Conservation (phyloP, 2,888 invertebrate genomes). For the Lochmaea capreae region DNA sequence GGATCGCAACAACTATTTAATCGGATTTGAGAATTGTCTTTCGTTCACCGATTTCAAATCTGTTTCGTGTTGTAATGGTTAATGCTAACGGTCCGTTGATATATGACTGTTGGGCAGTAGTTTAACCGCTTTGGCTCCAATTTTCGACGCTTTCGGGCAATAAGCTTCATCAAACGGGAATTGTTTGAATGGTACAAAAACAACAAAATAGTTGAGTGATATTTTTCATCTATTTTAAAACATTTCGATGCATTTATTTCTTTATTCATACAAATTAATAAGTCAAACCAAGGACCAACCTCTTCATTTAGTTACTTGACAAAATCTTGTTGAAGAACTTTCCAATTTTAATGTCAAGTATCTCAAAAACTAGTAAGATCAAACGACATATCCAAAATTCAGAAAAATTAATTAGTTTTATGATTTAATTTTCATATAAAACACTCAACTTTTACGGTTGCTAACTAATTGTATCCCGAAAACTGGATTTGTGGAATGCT, state of each 20-base stretch:
- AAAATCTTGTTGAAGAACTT: too few species aligned
- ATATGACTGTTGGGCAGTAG: constrained; percentile 50
- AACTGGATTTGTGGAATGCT: too few species aligned
- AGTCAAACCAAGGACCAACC: too few species aligned
- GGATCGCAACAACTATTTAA: constrained; percentile 59
- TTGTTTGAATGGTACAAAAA: neutral
- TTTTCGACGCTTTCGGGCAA: constrained; percentile 37
- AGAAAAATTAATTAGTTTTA: too few species aligned
- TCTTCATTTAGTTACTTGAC: too few species aligned
- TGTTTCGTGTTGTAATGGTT: constrained; percentile 58
- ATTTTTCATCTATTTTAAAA: neutral
- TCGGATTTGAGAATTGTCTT: constrained; percentile 58
- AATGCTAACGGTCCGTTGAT: constrained; percentile 56
- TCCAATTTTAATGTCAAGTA: too few species aligned
- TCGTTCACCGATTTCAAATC: constrained; percentile 51
- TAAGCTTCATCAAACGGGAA: constrained; percentile 20
- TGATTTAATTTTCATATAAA: too few species aligned
- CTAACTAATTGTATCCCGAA: too few species aligned
- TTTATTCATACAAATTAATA: too few species aligned
- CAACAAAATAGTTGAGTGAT: neutral
- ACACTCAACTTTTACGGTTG: too few species aligned
- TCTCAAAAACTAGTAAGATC: too few species aligned
- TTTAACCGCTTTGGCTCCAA: constrained; percentile 48
- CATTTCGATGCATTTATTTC: neutral
- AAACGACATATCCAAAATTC: too few species aligned